phyloP scores from a whole-genome alignment of 2,797 vertebrate species.

The Meriones psammophilus region DNA sequence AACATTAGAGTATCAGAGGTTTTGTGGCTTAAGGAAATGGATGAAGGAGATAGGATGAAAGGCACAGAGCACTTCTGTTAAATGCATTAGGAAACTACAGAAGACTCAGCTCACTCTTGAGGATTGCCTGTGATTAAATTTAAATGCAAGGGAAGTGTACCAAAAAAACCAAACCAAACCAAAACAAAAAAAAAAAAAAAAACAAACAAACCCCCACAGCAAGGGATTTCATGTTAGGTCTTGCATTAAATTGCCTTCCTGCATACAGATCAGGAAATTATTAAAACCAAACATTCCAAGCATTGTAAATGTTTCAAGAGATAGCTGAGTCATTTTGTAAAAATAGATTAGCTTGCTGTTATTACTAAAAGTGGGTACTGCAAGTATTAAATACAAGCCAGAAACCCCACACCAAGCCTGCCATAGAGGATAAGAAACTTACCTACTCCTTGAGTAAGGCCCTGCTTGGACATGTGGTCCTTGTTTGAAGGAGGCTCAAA shows the following conservation, averaged over 20 bases:
- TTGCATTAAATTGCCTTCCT: conserved; percentile 66
- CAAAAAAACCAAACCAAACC: conserved; percentile 19
- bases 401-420: background rate
- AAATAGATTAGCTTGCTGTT: conserved; percentile 74
- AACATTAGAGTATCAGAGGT: conserved; percentile 27
- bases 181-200: background rate
- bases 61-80: background rate
- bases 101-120: conserved; percentile 26
- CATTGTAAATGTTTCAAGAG: conserved; percentile 79
- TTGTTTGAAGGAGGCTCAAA: background rate
- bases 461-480: background rate
- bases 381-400: conserved; percentile 71
- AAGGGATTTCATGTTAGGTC: conserved; percentile 64
- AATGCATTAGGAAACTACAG: conserved; percentile 19
- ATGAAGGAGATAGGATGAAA: conserved; percentile 49
- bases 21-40: conserved; percentile 48
- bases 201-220: conserved; percentile 7
- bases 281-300: conserved; percentile 79
- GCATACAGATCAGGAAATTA: conserved; percentile 77
- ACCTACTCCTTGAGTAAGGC: background rate
- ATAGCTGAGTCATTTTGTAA: conserved; percentile 79
- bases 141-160: conserved; percentile 57
- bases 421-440: background rate
- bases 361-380: conserved; percentile 59
- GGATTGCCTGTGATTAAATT: conserved; percentile 48